Conservation (phyloP, 2,797 vertebrate genomes). For the Acipenser ruthenus region DNA sequence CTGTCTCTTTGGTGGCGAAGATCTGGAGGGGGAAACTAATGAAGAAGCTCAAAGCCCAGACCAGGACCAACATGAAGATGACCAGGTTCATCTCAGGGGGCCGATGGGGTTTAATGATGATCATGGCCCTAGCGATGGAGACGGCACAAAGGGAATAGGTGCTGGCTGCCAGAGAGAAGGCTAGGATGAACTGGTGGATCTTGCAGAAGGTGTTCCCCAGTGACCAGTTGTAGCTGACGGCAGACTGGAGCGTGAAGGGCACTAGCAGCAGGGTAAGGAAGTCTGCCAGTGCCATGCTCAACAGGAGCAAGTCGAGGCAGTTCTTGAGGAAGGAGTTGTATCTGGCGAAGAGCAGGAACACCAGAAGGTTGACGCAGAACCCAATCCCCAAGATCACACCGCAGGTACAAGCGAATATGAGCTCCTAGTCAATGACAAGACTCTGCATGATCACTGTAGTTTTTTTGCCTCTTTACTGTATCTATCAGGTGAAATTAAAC, state of each 20-base stretch:
- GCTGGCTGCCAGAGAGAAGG: conserved; percentile 62
- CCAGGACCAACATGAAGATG: conserved; percentile 49
- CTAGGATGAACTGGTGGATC: conserved; percentile 64
- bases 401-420: conserved; percentile 60
- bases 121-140: conserved; percentile 56
- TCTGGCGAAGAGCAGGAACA: conserved; percentile 61
- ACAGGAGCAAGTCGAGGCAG: conserved; percentile 57
- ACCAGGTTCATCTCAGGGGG: conserved; percentile 49
- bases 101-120: conserved; percentile 58
- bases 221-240: conserved; percentile 55
- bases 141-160: conserved; percentile 64
- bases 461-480: no score
- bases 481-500: conserved; percentile 17
- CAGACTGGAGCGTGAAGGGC: conserved; percentile 53
- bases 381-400: conserved; percentile 58
- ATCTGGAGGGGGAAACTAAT: conserved; percentile 55
- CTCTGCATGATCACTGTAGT: conserved; percentile 15
- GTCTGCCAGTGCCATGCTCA: conserved; percentile 64
- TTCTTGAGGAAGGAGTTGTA: conserved; percentile 58
- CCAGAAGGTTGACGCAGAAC: conserved; percentile 60
- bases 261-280: conserved; percentile 57
- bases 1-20: conserved; percentile 51
- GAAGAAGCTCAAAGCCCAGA: conserved; percentile 60
- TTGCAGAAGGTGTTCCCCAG: conserved; percentile 58
- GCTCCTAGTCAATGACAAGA: conserved; percentile 45